Base-by-base conservation (phyloP, 1,140 invertebrate species). In the Neodiprion virginianus region DNA sequence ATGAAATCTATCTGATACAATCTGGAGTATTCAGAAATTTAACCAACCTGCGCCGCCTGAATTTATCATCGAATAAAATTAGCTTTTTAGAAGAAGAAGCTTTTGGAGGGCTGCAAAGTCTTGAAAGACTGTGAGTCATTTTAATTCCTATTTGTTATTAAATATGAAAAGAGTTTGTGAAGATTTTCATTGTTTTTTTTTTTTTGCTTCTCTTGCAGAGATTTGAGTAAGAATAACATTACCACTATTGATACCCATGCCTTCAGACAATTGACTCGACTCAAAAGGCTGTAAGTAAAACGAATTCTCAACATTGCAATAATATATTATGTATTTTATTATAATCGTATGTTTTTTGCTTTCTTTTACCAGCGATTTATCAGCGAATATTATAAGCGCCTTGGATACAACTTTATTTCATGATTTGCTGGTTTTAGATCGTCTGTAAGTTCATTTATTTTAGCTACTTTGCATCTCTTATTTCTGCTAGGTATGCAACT, bases 141-240 rank as follows among this genome's bases (percentile, higher is more conserved):
- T 4, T 71, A 72, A 48, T 61, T 53, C 28, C 53, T 49, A 12
- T 71, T 71, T 0, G 1, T 69, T 4, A 71, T 78, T 50, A 71
- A 74, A 10, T 73, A 72, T 70, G n/a, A 49, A 48, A 1, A 65
- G 68, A 77, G 71, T 77, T 73, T 69, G 53, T 49, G 69, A 61
- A 61, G n/a, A 68, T 61, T 48, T 72, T 80, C 11, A 67, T 66
- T 77, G 75, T 69, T 17, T 69, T 50, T 67, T 77, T 40, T 40
- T 77, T 40, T 40, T 40, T 40, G 72, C 75, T 73, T 74, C 80
- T 67, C 79, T 88, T 89, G 61, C 84, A 94, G 93, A 80, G 93
- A 94, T 85, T 88, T 97, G 69, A 94, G 93, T 80, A 91, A 92
- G 81, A 98, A 98, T 84, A 90, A 93, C 77, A 94, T 97, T 83